Evolutionary conservation across 2,797 vertebrate species (phyloP), one percentile per base, ranked within the genome.

Genomic region (Sebastes vulpes): DNA sequence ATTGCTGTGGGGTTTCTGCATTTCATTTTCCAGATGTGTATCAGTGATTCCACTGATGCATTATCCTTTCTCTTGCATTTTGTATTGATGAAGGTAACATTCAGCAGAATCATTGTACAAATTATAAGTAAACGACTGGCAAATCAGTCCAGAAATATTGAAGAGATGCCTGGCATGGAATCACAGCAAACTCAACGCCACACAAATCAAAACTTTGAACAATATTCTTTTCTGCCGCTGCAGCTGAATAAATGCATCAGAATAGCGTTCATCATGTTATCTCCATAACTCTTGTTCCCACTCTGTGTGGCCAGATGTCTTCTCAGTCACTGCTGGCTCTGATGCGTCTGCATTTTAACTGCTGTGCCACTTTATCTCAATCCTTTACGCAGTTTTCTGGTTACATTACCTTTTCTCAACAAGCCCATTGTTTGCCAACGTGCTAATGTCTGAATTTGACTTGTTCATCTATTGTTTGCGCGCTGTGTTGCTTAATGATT

Each of bases 351-450:
- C 84, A 89, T 94, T 92, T 92, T 76, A 76, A 91, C 89, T 59
- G 79, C 74, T 65, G 59, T 78, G 75, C 77, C 84, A 92, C 84
- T 94, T 90, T 94, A 93, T 95, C 93, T 88, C 77, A 2, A 66
- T 81, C 74, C 86, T 89, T 94, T 92, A 86, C 91, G 79, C 57
- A 32, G 80, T 91, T 69, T 57, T 75, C 91, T 65, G 85, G 90
- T 93, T 95, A 93, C 94, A 94, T 95, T 95, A 95, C 93, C 91
- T 95, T 95, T 94, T 86, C 82, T 92, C 89, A 83, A 91, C 86
- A 85, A 78, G 80, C 79, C 77, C 88, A 93, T 95, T 95, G 92
- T 95, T 95, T 92, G 92, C 90, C 85, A 76, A 75, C 78, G 84
- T 89, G 92, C 84, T 92, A 94, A 95, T 90, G 92, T 94, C 84